These are phyloP conservation scores for Charaxes varanes DNA, from an alignment of 1,140 invertebrate species.

Conservation along the genomic window DNA sequence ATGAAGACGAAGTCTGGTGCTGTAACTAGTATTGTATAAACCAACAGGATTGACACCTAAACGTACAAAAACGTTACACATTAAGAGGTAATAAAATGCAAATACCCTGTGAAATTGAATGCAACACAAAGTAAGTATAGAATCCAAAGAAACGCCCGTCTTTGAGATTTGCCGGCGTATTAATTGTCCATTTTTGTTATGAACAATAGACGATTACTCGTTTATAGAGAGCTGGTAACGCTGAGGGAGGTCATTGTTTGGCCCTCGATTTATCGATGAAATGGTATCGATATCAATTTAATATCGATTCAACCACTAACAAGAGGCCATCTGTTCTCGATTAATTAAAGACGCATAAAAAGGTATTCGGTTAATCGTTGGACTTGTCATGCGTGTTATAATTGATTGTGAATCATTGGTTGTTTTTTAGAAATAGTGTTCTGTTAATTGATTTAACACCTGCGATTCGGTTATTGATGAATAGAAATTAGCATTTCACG, in stretches of 20 bases:
- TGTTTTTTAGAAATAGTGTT: conserved; percentile 1
- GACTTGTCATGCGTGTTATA: conserved; percentile 19
- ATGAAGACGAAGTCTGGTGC: no score
- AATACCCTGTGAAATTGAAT: conserved; percentile 3
- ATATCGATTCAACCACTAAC: conserved; percentile 60
- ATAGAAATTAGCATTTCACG: no score
- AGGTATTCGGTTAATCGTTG: conserved; percentile 32
- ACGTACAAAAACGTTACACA: not conserved
- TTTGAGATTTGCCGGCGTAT: conserved; percentile 23
- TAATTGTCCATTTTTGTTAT: conserved; percentile 56
- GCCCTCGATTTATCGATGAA: conserved; percentile 40
- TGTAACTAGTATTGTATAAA: no score
- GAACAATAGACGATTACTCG: conserved; percentile 68
- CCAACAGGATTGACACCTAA: no score
- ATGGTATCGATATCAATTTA: conserved; percentile 63
- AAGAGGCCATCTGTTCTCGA: conserved; percentile 66
- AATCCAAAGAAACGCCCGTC: conserved; percentile 12
- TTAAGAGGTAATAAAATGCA: not conserved
- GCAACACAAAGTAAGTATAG: conserved; percentile 10
- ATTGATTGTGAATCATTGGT: conserved; percentile 8
- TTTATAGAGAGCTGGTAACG: conserved; percentile 55
- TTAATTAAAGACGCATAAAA: conserved; percentile 53
- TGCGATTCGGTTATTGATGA: no score
- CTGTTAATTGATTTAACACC: no score
- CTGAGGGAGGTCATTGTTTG: conserved; percentile 58